phyloP scores from a whole-genome alignment of 2,113 vertebrate genomes.

The Accipiter cooperii region DNA sequence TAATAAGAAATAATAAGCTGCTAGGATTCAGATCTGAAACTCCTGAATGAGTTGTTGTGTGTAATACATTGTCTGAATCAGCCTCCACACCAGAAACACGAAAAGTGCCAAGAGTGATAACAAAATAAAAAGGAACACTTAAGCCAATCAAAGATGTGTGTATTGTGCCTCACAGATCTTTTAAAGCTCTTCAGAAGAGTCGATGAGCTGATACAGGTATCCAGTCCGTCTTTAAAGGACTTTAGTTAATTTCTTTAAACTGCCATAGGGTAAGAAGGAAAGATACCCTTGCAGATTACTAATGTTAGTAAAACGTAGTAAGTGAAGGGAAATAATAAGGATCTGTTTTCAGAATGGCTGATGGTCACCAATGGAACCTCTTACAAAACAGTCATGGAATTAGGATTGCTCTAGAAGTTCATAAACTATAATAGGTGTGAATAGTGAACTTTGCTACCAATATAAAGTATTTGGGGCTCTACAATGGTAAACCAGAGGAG shows the following conservation, averaged over 20 bases:
- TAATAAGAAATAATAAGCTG: background rate
- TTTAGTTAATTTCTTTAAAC: background rate
- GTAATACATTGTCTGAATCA: background rate
- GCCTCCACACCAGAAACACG: background rate
- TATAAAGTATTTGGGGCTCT: background rate
- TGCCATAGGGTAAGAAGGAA: background rate
- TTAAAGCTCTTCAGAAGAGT: background rate
- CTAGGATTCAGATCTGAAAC: background rate
- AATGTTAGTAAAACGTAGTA: background rate
- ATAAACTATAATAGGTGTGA: background rate
- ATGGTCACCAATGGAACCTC: background rate
- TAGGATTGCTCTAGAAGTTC: background rate
- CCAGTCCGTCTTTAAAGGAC: background rate
- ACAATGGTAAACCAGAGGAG: background rate
- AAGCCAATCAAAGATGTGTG: background rate
- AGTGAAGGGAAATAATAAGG: background rate
- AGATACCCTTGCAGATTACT: background rate
- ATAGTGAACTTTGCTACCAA: background rate
- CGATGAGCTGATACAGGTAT: background rate
- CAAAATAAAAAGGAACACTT: background rate
- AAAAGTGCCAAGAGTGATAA: background rate
- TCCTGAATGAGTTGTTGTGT: background rate
- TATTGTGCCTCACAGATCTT: background rate
- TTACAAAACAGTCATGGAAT: background rate
- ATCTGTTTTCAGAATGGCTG: background rate